Base-by-base conservation (phyloP, 2,888 invertebrate genomes). In the Eremobia ochroleuca region DNA sequence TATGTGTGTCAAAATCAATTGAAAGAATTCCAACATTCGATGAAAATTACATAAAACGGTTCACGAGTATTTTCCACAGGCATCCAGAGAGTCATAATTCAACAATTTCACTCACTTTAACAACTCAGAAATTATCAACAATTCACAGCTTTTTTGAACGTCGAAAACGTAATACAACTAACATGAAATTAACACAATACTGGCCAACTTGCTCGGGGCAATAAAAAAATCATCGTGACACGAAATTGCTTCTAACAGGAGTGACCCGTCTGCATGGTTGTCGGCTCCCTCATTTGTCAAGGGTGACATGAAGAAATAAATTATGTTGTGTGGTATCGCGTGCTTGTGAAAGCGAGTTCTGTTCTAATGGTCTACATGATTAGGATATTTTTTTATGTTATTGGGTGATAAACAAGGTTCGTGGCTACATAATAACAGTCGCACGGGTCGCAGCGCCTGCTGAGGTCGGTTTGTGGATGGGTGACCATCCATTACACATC, bases 161-260 rank as follows among this genome's bases (percentile, higher is more conserved):
- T 21, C 28, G 5, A 31, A 25, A 70, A 68, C 71, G 73, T 58
- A 72, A 72, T 69, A 67, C 28, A 52, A 75, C 34, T 78, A 62
- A 62, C 52, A 65, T 65, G 31, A 74, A 66, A 64, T 83, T 73
- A 73, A 64, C 37, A 61, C 58, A 79, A 67, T 73, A 70, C 40
- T 43, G 34, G 11, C 21, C 28, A 59, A 82, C 79, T 73, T 64
- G 65, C 59, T 67, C 49, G 69, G 55, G 67, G 75, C 76, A 75
- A 75, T 85, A 86, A 80, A 86, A 86, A 86, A 86, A 83, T 74
- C 68, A 83, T 87, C 69, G 70, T 85, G 76, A 86, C 86, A 87
- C 65, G 86, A 86, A 85, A 86, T 87, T 80, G 86, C 86, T 86
- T 86, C 88, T 87, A 86, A 64, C 73, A 74, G 69, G 71, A 86